Evolutionary conservation across 1,140 invertebrate species (phyloP).

Genomic region (Trialeurodes vaporariorum): DNA sequence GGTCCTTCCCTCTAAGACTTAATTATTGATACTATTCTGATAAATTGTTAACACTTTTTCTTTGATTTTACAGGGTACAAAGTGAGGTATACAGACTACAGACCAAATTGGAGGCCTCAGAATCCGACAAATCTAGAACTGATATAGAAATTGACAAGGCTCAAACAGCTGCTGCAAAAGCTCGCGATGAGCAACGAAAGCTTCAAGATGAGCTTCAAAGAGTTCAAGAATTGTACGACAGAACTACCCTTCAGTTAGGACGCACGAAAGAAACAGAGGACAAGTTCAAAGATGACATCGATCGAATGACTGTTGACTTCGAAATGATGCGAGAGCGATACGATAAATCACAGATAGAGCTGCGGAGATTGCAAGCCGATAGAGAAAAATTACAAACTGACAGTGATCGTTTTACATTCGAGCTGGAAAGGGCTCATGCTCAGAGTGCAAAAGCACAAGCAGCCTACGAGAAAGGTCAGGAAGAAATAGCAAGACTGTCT

Average conservation of each 20-base stretch:
- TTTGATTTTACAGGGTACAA: slow-evolving; percentile 52
- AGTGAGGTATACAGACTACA: slow-evolving; percentile 78
- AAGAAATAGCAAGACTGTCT: slow-evolving; percentile 72
- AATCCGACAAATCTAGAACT: slow-evolving; percentile 72
- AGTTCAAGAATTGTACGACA: slow-evolving; percentile 76
- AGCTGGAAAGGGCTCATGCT: slow-evolving; percentile 67
- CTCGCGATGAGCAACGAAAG: slow-evolving; percentile 73
- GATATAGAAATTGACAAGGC: slow-evolving; percentile 79
- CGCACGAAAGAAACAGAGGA: slow-evolving; percentile 82
- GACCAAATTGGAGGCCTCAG: slow-evolving; percentile 70
- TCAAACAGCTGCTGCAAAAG: slow-evolving; percentile 59
- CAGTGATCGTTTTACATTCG: slow-evolving; percentile 70
- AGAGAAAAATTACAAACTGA: slow-evolving; percentile 75
- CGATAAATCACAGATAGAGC: slow-evolving; percentile 75
- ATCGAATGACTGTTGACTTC: slow-evolving; percentile 60
- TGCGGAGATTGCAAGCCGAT: slow-evolving; percentile 66
- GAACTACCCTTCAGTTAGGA: slow-evolving; percentile 65
- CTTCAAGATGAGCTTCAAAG: slow-evolving; percentile 70
- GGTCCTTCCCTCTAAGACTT: background rate
- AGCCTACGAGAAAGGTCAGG: slow-evolving; percentile 74
- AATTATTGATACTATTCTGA: background rate
- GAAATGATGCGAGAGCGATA: slow-evolving; percentile 76
- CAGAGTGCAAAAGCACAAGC: slow-evolving; percentile 71
- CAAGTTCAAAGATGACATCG: slow-evolving; percentile 78
- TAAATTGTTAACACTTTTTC: slow-evolving; percentile 15